phyloP scores from a whole-genome alignment of 2,888 invertebrate genomes.

The Gastrophysa polygoni region DNA sequence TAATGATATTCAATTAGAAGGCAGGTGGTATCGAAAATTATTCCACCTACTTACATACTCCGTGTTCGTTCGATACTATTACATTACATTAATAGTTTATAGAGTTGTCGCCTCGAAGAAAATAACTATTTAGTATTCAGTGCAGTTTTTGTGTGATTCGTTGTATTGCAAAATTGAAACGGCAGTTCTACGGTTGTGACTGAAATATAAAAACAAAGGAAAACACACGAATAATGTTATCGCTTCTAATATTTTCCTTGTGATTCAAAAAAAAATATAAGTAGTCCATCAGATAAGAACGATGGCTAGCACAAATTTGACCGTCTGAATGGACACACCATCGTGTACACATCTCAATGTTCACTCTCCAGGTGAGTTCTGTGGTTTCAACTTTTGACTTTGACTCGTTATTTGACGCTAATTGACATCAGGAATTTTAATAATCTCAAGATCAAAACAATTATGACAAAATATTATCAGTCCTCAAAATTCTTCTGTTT shows the following conservation, averaged over 20 bases:
- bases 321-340: too few species aligned
- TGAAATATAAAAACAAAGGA: too few species aligned
- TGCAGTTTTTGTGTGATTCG: not conserved
- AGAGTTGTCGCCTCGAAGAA: not conserved
- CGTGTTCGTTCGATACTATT: not conserved
- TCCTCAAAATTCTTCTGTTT: slow-evolving; percentile 39
- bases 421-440: not conserved
- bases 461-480: slow-evolving; percentile 39
- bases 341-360: too few species aligned
- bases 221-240: too few species aligned
- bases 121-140: not conserved
- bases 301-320: too few species aligned
- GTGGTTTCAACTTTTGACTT: not conserved
- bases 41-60: not conserved
- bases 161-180: not conserved
- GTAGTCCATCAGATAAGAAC: too few species aligned
- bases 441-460: slow-evolving; percentile 24
- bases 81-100: not conserved
- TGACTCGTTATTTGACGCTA: not conserved
- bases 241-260: too few species aligned
- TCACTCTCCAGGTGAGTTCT: too few species aligned
- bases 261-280: too few species aligned
- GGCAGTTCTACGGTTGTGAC: not conserved
- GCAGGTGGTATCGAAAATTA: not conserved
- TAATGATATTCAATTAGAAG: not conserved